phyloP scores from a whole-genome alignment of 2,797 vertebrate species.

The Sebastes diploproa region DNA sequence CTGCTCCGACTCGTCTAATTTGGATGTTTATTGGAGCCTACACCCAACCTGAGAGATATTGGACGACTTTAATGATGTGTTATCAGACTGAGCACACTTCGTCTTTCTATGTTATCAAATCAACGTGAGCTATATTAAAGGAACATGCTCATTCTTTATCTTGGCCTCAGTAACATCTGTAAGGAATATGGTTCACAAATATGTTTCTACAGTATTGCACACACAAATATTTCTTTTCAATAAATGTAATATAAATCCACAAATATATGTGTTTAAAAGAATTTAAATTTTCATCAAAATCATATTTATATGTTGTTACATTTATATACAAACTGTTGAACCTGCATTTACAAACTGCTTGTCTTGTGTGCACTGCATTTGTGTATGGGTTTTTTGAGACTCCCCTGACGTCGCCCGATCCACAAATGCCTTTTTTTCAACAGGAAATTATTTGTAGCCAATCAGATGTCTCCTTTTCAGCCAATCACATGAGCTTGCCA shows the following conservation, averaged over 20 bases:
- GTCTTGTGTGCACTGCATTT: not conserved
- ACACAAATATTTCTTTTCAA: not conserved
- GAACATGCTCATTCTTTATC: not conserved
- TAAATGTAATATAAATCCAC: not conserved
- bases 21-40: conserved; percentile 44
- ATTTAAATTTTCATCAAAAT: not conserved
- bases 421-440: not conserved
- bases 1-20: conserved; percentile 25
- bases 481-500: not conserved
- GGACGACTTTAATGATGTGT: conserved; percentile 14
- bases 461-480: not conserved
- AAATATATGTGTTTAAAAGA: not conserved
- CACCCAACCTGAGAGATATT: conserved; percentile 17
- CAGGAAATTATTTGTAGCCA: not conserved
- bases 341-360: not conserved
- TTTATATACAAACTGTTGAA: not conserved
- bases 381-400: not conserved
- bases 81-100: not conserved
- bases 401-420: not conserved
- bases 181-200: not conserved
- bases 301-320: rapidly evolving
- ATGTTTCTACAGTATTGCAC: not conserved
- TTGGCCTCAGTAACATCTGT: not conserved
- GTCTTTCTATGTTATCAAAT: not conserved
- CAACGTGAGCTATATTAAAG: not conserved